These are phyloP conservation scores for Leptoclinus maculatus DNA, from an alignment of 2,797 vertebrate genomes.

Conservation along the genomic window DNA sequence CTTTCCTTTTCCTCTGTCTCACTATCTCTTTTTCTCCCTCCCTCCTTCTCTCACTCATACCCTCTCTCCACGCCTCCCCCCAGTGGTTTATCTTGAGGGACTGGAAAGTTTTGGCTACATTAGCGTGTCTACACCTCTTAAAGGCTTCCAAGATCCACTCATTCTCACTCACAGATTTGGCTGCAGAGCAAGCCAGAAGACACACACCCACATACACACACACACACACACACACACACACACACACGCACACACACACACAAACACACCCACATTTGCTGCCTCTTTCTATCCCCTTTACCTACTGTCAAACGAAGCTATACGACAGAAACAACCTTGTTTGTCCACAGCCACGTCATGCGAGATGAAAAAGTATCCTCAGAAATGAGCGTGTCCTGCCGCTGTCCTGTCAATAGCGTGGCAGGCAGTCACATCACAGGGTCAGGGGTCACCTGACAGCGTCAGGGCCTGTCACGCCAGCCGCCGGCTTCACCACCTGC, in stretches of 20 bases:
- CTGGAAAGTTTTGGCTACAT: conserved; percentile 73
- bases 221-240: conserved; percentile 33
- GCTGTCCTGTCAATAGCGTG: conserved; percentile 78
- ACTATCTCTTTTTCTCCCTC: neutral
- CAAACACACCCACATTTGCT: conserved; percentile 9
- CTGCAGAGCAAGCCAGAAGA: conserved; percentile 39
- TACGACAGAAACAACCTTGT: conserved; percentile 73
- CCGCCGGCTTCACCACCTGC: conserved; percentile 76
- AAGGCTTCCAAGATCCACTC: conserved; percentile 72
- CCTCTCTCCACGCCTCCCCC: conserved; percentile 41
- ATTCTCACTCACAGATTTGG: conserved; percentile 70
- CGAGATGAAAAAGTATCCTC: conserved; percentile 63
- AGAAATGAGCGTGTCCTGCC: conserved; percentile 69
- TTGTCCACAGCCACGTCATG: conserved; percentile 57
- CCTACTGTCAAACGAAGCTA: conserved; percentile 63
- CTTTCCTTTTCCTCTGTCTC: conserved; percentile 1
- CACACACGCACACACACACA: conserved; percentile 1
- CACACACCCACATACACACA: conserved; percentile 26
- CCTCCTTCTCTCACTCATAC: neutral
- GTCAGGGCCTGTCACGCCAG: conserved; percentile 77
- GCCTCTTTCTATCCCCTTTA: conserved; percentile 39
- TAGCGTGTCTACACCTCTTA: conserved; percentile 75
- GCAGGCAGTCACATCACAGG: conserved; percentile 75
- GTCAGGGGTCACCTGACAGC: conserved; percentile 77
- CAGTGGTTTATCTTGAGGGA: conserved; percentile 64